phyloP scores from a whole-genome alignment of 2,113 vertebrate species.

The Ictalurus furcatus region DNA sequence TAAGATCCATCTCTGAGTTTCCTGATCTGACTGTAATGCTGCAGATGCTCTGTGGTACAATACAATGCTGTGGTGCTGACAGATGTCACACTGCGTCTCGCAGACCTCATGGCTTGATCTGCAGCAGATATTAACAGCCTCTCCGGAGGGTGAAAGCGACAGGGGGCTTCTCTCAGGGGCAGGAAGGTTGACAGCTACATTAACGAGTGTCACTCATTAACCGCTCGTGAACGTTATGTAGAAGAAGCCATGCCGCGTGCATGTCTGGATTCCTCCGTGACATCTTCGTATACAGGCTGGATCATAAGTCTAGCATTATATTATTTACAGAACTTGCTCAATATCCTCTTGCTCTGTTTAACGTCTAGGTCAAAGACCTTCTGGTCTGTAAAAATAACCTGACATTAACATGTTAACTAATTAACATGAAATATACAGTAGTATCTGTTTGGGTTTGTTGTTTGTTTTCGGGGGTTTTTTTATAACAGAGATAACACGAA shows the following conservation, averaged over 20 bases:
- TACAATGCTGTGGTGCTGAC: constrained; percentile 29
- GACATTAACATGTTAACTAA: neutral
- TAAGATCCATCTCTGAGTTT: constrained; percentile 8
- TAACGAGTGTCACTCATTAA: constrained; percentile 23
- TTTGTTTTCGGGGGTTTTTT: neutral
- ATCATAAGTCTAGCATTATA: neutral
- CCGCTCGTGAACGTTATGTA: neutral
- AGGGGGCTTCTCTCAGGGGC: constrained; percentile 13
- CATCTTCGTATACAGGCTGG: neutral
- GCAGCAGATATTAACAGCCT: constrained; percentile 38
- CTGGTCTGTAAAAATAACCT: no score
- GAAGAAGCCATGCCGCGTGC: neutral
- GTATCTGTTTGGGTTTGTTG: neutral
- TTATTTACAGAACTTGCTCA: neutral
- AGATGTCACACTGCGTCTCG: constrained; percentile 29
- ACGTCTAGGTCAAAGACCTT: neutral
- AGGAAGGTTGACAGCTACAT: constrained; percentile 21
- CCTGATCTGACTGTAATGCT: constrained; percentile 21
- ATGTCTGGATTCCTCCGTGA: neutral
- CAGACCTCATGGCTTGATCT: constrained; percentile 10
- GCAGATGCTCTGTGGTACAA: constrained; percentile 30
- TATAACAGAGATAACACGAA: neutral
- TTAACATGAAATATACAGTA: neutral
- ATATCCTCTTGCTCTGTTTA: neutral
- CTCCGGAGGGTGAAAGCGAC: constrained; percentile 3